Evolutionary conservation across 2,797 vertebrate genomes (phyloP).

Genomic region (Danio jaintianensis): DNA sequence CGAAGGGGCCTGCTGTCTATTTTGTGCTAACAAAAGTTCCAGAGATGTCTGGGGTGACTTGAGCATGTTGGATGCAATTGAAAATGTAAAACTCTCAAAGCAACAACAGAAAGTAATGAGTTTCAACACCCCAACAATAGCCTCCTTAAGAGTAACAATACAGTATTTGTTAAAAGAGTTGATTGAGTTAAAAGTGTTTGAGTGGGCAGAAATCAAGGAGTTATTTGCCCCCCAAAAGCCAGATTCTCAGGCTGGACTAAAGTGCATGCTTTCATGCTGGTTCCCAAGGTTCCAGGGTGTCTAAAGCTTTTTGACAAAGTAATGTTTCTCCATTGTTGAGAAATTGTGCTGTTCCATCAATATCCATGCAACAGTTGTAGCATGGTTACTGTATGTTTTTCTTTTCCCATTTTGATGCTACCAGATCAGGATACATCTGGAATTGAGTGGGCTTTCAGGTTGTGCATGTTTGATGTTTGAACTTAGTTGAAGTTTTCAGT

Average conservation of each 20-base stretch:
- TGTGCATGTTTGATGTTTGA: too few species aligned
- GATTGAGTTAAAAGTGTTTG: not conserved
- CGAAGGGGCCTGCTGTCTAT: not conserved
- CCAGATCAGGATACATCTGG: not conserved
- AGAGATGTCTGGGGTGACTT: not conserved
- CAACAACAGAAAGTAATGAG: not conserved
- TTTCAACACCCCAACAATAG: not conserved
- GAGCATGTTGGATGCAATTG: not conserved
- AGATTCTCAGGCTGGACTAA: too few species aligned
- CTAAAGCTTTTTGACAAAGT: not conserved
- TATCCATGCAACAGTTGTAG: not conserved
- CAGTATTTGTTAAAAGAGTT: not conserved
- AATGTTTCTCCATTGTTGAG: not conserved
- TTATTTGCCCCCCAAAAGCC: not conserved
- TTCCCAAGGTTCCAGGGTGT: not conserved
- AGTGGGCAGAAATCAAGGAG: not conserved
- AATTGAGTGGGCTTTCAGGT: not conserved
- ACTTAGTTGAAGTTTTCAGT: too few species aligned
- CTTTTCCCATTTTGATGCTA: not conserved
- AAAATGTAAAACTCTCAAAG: constrained; percentile 2
- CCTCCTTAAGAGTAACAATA: not conserved
- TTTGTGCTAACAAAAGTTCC: constrained; percentile 22
- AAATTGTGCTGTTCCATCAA: not conserved
- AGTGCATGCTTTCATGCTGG: not conserved
- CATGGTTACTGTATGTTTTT: not conserved